A percentile compares a stretch with the other conserved stretches of the same genome.
phyloP scores from a whole-genome alignment of 2,113 vertebrate genomes.

The Pachypanchax playfairii region DNA sequence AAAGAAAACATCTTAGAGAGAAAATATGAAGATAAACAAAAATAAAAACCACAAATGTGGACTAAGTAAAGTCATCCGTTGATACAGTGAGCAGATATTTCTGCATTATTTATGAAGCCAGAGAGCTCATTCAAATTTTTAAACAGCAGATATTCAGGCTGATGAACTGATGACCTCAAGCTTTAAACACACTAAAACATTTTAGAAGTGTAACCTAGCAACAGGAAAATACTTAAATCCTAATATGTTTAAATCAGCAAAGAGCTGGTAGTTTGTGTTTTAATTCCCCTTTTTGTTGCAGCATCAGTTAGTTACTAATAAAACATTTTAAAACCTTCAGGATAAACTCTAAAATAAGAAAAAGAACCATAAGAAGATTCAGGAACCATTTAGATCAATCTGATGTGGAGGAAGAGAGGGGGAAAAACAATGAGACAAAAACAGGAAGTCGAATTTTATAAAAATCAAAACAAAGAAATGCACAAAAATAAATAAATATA shows the following conservation, averaged over 20 bases:
- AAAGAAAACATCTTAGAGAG: not conserved
- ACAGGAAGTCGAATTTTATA: not conserved
- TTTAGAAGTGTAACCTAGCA: not conserved
- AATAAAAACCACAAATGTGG: slow-evolving; percentile 5
- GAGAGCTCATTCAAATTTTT: slow-evolving; percentile 54
- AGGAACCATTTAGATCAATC: slow-evolving; percentile 40
- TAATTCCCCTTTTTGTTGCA: no score
- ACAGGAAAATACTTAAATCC: not conserved
- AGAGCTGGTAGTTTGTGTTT: no score
- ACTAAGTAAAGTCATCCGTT: slow-evolving; percentile 38
- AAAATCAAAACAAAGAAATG: not conserved
- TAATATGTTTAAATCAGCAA: no score
- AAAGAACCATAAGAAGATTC: slow-evolving; percentile 28
- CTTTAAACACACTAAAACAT: slow-evolving; percentile 26
- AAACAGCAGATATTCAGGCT: slow-evolving; percentile 20
- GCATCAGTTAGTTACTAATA: no score
- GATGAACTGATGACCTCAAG: slow-evolving; percentile 28
- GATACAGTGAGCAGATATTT: slow-evolving; percentile 50
- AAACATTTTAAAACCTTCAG: no score
- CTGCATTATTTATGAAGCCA: slow-evolving; percentile 65
- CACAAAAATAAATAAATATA: not conserved
- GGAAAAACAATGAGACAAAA: not conserved
- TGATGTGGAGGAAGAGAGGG: slow-evolving; percentile 20
- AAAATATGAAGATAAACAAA: not conserved
- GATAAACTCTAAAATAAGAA: not conserved